A percentile compares a stretch with the other conserved stretches of the same genome.
Evolutionary conservation across 2,797 vertebrate genomes (phyloP).

Genomic region (Tragelaphus eurycerus): DNA sequence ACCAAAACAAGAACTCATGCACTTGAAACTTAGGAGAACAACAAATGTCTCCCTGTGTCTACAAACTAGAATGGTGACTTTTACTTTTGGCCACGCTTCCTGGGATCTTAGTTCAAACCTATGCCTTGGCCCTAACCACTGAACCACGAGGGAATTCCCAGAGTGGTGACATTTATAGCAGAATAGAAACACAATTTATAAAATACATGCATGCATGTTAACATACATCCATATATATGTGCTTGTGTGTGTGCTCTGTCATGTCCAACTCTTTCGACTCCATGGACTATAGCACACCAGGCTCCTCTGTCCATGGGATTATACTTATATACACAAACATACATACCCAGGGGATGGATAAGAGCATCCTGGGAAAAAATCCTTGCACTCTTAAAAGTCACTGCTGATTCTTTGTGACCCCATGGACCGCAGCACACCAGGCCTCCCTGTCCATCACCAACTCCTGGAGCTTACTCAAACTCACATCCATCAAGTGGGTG

Average conservation of each 20-base stretch:
- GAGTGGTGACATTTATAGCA: background rate
- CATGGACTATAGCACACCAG: background rate
- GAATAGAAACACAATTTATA: background rate
- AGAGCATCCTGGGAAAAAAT: background rate
- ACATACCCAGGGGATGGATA: background rate
- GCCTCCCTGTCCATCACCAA: background rate
- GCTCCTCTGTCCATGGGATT: background rate
- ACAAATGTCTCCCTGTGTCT: background rate
- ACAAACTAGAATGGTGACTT: background rate
- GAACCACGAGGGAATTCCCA: background rate
- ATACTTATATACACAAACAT: background rate
- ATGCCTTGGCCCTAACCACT: background rate
- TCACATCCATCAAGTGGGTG: background rate
- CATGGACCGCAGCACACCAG: background rate
- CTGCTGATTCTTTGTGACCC: background rate
- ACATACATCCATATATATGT: background rate
- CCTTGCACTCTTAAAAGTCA: background rate
- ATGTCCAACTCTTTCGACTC: fast-evolving
- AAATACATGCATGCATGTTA: background rate
- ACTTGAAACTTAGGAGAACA: background rate
- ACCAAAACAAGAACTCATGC: background rate
- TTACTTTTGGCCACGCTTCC: background rate
- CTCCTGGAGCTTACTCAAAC: too few relatives aligned
- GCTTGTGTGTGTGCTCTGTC: background rate
- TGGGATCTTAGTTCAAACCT: background rate